Conservation (phyloP, 2,888 invertebrate genomes). For the Dryadula phaetusa region DNA sequence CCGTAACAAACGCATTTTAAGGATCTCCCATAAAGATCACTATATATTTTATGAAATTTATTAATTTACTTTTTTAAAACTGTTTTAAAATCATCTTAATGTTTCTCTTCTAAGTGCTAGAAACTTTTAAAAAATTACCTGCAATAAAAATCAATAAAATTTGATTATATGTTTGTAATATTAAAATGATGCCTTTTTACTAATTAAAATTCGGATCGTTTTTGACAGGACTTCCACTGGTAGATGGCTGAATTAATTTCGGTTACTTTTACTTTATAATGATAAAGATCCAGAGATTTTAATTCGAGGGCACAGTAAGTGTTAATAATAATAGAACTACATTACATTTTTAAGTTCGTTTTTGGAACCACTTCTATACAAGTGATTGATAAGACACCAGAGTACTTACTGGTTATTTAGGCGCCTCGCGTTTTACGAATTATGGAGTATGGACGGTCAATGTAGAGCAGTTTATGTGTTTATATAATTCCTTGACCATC, state of each 20-base stretch:
- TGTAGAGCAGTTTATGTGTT: conserved; percentile 26
- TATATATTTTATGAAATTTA: background rate
- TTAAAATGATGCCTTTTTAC: too few relatives aligned
- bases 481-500: conserved; percentile 30
- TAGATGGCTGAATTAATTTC: too few relatives aligned
- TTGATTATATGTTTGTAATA: too few relatives aligned
- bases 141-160: too few relatives aligned
- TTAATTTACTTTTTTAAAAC: background rate
- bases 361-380: too few relatives aligned
- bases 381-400: background rate
- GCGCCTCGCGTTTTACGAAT: conserved; percentile 21
- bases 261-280: too few relatives aligned
- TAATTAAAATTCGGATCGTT: too few relatives aligned
- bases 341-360: too few relatives aligned
- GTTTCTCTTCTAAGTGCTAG: background rate
- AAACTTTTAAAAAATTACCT: background rate
- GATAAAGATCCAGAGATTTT: too few relatives aligned
- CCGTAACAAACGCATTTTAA: background rate
- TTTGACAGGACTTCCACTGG: too few relatives aligned
- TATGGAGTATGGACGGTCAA: background rate
- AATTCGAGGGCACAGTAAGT: too few relatives aligned
- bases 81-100: background rate
- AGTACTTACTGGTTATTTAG: conserved; percentile 11
- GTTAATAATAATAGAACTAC: too few relatives aligned
- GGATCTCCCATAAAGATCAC: background rate